Evolutionary conservation across 2,797 vertebrate genomes (phyloP).

Genomic region (Hoplostethus mediterraneus): DNA sequence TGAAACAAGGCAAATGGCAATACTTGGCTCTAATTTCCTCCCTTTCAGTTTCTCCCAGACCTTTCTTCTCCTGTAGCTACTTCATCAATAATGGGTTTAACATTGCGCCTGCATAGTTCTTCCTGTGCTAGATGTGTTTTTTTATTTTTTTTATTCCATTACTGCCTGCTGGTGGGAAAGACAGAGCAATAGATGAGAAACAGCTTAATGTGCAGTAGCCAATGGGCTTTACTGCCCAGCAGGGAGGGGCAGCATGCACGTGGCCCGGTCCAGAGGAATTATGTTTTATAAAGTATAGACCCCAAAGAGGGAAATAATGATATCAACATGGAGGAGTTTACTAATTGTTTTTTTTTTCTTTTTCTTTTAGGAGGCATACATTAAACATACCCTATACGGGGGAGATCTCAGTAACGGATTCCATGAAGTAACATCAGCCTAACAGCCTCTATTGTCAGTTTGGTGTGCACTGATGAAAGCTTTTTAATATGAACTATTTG

Average conservation of each 20-base stretch:
- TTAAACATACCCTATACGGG: conserved; percentile 26
- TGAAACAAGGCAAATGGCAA: conserved; percentile 24
- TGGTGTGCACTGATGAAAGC: conserved; percentile 64
- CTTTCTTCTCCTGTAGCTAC: conserved; percentile 13
- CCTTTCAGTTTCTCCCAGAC: conserved; percentile 16
- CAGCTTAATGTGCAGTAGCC: conserved; percentile 73
- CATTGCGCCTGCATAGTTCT: conserved; percentile 39
- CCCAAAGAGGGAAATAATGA: conserved; percentile 56
- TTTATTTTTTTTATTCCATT: conserved; percentile 51
- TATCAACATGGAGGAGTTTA: conserved; percentile 43
- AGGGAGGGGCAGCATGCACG: conserved; percentile 44
- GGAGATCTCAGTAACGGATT: conserved; percentile 53
- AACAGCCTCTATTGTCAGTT: conserved; percentile 34
- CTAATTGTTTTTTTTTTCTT: conserved; percentile 37
- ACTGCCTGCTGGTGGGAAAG: conserved; percentile 62
- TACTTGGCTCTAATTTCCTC: conserved; percentile 11
- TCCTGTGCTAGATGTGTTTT: conserved; percentile 29
- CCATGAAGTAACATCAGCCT: conserved; percentile 49
- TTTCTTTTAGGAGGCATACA: conserved; percentile 25
- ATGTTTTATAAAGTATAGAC: conserved; percentile 37
- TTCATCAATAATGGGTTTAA: conserved; percentile 57
- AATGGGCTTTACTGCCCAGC: conserved; percentile 62
- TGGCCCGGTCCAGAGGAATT: conserved; percentile 38
- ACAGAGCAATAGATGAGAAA: conserved; percentile 61
- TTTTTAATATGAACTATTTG: conserved; percentile 64